Percentiles rank a stretch among this genome's conserved stretches.
phyloP scores from a whole-genome alignment of 2,113 vertebrate genomes.

The Menidia beryllina region DNA sequence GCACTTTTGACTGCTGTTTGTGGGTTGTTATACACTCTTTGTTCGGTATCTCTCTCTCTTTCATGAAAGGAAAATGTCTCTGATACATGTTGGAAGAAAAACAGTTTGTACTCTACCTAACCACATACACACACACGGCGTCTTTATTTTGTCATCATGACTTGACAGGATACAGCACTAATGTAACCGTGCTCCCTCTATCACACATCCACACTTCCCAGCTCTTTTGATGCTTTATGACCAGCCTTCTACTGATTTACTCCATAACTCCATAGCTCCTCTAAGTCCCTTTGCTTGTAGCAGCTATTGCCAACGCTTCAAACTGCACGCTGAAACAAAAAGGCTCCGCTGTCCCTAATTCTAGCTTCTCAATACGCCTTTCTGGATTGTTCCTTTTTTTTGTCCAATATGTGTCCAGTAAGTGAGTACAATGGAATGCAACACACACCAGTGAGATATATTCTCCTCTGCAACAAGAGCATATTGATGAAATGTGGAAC shows the following conservation, averaged over 20 bases:
- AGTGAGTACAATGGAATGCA: conserved; percentile 30
- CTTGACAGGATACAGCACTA: background rate
- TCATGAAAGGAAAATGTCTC: too few relatives aligned
- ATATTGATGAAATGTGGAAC: conserved; percentile 47
- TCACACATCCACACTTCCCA: conserved; percentile 2
- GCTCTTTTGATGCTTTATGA: conserved; percentile 1
- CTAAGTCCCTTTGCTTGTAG: conserved; percentile 1
- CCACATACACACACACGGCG: background rate
- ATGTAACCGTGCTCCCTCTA: background rate
- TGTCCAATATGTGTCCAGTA: conserved; percentile 14
- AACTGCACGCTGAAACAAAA: conserved; percentile 16
- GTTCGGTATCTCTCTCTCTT: too few relatives aligned
- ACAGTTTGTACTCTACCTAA: background rate
- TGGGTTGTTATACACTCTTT: too few relatives aligned
- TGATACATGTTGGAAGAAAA: too few relatives aligned
- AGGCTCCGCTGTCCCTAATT: conserved; percentile 1
- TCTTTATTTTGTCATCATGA: background rate
- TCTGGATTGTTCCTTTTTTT: conserved; percentile 34
- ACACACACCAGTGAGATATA: conserved; percentile 36
- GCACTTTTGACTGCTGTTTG: too few relatives aligned
- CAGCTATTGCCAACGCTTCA: background rate
- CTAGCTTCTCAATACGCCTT: background rate
- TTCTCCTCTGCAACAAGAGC: conserved; percentile 48
- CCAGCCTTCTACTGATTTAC: background rate
- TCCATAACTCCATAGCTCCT: background rate